phyloP scores from a whole-genome alignment of 2,888 invertebrate species.

The Eutolmus rufibarbis region DNA sequence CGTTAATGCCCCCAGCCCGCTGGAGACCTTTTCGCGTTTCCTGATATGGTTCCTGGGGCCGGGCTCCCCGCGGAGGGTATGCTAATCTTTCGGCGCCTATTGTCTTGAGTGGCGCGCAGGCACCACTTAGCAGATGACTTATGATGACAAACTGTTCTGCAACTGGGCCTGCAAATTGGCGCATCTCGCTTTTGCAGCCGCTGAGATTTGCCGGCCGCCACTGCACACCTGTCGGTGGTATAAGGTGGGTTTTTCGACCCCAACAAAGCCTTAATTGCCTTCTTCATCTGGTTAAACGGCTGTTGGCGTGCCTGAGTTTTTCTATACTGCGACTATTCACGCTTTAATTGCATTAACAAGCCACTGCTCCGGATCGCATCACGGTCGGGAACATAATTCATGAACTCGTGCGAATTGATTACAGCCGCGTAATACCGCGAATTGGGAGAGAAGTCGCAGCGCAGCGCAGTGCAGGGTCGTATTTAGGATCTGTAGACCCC shows the following conservation, averaged over 20 bases:
- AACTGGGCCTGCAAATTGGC: not conserved
- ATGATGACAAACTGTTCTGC: slow-evolving; percentile 10
- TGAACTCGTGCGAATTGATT: slow-evolving; percentile 27
- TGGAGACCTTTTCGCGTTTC: slow-evolving; percentile 25
- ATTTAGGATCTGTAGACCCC: too few species aligned
- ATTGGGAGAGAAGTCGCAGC: not conserved
- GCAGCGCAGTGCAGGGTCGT: not conserved
- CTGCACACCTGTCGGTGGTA: not conserved
- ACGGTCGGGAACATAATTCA: not conserved
- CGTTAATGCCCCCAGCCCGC: slow-evolving; percentile 40
- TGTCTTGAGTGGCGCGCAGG: not conserved
- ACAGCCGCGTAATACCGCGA: not conserved
- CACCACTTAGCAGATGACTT: not conserved
- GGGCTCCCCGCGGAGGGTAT: not conserved
- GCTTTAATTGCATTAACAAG: slow-evolving; percentile 22
- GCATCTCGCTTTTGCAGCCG: not conserved
- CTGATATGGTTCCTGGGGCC: slow-evolving; percentile 1
- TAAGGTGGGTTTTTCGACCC: not conserved
- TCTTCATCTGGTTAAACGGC: not conserved
- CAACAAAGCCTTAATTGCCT: slow-evolving; percentile 9
- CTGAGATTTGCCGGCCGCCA: not conserved
- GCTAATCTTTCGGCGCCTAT: not conserved
- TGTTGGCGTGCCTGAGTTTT: slow-evolving; percentile 2
- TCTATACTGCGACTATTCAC: not conserved
- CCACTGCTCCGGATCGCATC: not conserved